Evolutionary conservation across 2,888 invertebrate species (phyloP).

Genomic region (Sylvicola cinctus): DNA sequence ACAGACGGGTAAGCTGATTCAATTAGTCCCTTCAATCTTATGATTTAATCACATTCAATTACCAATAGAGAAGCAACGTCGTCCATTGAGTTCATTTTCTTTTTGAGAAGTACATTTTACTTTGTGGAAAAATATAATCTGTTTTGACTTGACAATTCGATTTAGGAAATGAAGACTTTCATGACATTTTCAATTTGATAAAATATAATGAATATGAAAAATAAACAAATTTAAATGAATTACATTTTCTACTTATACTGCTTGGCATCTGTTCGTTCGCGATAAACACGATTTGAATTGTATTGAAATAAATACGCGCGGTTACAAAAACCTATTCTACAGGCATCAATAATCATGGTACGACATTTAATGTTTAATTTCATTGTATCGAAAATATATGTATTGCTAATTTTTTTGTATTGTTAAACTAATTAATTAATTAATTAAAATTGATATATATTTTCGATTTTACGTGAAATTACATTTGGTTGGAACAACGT

Average conservation of each 20-base stretch:
- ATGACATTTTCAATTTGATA: neutral
- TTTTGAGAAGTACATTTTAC: too few relatives aligned
- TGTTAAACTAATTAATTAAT: constrained; percentile 2
- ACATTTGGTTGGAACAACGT: too few relatives aligned
- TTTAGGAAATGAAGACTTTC: neutral
- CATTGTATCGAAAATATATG: constrained; percentile 5
- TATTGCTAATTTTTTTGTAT: constrained; percentile 5
- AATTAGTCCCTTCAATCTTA: too few relatives aligned
- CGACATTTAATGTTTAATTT: constrained; percentile 7
- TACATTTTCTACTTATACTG: too few relatives aligned
- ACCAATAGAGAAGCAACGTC: too few relatives aligned
- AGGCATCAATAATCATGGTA: constrained; percentile 10
- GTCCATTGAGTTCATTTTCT: too few relatives aligned
- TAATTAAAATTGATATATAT: neutral
- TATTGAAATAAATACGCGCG: neutral
- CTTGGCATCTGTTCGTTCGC: too few relatives aligned
- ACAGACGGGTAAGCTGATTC: constrained; percentile 45
- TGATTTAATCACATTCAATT: too few relatives aligned
- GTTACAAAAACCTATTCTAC: constrained; percentile 4
- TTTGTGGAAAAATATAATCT: neutral
- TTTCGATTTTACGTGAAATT: constrained; percentile 1
- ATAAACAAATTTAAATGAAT: too few relatives aligned
- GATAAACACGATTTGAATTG: too few relatives aligned
- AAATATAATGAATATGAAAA: neutral
- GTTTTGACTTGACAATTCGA: neutral